Evolutionary conservation across 2,888 invertebrate species (phyloP), one percentile per base, ranked within the genome.

Genomic region (Athalia circularis): DNA sequence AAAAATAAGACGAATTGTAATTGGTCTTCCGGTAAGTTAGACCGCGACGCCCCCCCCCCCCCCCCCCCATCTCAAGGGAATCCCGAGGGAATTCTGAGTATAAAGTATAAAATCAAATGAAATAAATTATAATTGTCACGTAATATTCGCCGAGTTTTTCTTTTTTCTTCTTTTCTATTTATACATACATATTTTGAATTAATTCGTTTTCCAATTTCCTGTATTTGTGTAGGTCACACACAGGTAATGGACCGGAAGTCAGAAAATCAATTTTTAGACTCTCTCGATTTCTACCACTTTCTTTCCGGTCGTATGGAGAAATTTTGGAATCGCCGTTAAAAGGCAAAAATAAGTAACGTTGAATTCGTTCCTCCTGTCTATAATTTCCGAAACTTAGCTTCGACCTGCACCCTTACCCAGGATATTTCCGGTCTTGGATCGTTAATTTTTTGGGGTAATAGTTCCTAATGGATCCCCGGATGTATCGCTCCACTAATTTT

Each of bases 1-100:
- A 78, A 82, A 79, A 80, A 29, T 29, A 29, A 81, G 83, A 83
- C 83, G 82, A 83, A 83, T 83, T 83, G 83, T 83, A 84, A 84
- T 84, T 83, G 80, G 82, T 80, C 82, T 83, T 83, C 81, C 81
- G 80, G 72, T 72, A 72, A 72, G 72, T 72, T 72, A 72, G 59
- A 72, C 29, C 29, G 29, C 29, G 29, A 29, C 72, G 57, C 72
- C 72, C 29, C 52, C 43, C 54, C 54, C 52, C 15, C 43, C 43
- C 45, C 15, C n/a, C 50, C 54, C 15, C 68, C 68, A 52, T 29
- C n/a, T n/a, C 29, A 54, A 11, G 11, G 64, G 43, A n/a, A 61
- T n/a, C 61, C 13, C 61, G 13, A 6, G 13, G n/a, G 11, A 52
- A 43, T 29, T 29, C 29, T 29, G 29, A 29, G 29, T 29, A 68